phyloP scores from a whole-genome alignment of 2,888 invertebrate species.

The Orgyia antiqua region DNA sequence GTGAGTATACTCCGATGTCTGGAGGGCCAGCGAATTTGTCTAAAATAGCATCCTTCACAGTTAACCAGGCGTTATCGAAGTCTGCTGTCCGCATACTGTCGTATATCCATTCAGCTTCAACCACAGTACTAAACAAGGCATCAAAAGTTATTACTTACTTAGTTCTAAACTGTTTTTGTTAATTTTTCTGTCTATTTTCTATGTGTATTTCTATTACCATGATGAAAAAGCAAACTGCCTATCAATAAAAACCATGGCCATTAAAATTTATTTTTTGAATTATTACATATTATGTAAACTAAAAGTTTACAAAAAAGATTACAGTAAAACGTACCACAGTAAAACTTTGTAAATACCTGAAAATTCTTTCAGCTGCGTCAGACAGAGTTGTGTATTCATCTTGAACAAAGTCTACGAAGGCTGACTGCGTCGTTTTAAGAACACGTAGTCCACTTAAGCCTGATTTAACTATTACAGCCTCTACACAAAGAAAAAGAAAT shows the following conservation, averaged over 20 bases:
- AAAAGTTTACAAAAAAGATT: too few relatives aligned
- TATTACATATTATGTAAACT: too few relatives aligned
- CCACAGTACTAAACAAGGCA: constrained; percentile 85
- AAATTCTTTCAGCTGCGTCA: constrained; percentile 86
- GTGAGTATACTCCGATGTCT: constrained; percentile 83
- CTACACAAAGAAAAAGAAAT: constrained; percentile 33
- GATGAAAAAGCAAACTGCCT: too few relatives aligned
- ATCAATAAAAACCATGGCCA: too few relatives aligned
- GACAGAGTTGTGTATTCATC: constrained; percentile 88
- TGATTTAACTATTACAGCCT: constrained; percentile 79
- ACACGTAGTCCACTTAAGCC: constrained; percentile 85
- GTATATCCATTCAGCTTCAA: constrained; percentile 86
- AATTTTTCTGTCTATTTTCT: too few relatives aligned
- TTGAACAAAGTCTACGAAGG: constrained; percentile 87
- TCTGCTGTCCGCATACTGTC: constrained; percentile 80
- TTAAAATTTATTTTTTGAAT: too few relatives aligned
- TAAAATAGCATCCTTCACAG: constrained; percentile 83
- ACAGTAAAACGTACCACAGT: too few relatives aligned
- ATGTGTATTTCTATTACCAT: too few relatives aligned
- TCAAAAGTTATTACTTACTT: too few relatives aligned
- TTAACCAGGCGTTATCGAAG: constrained; percentile 84
- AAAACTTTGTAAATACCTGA: constrained; percentile 54
- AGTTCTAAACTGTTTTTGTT: too few relatives aligned
- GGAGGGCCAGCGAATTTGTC: constrained; percentile 88
- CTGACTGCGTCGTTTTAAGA: constrained; percentile 88